Evolutionary conservation across 2,888 invertebrate genomes (phyloP).

Genomic region (Agonopterix alstromeriana): DNA sequence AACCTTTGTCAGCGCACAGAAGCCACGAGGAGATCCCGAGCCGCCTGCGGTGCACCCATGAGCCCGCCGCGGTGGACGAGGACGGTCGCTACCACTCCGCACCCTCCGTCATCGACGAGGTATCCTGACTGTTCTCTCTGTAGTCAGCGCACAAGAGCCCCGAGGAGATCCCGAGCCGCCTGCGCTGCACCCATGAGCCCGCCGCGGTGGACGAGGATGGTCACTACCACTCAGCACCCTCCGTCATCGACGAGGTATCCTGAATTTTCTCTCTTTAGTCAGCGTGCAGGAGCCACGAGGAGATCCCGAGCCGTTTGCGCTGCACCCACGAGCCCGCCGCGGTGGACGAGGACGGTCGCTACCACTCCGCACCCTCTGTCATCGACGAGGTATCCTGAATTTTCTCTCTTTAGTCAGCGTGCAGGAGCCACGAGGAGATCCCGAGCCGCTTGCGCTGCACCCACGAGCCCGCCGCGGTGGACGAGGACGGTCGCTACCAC

Average conservation of each 20-base stretch:
- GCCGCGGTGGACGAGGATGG: conserved; percentile 21
- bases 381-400: conserved; percentile 58
- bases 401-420: conserved; percentile 37
- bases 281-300: conserved; percentile 61
- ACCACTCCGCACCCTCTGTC: conserved; percentile 65
- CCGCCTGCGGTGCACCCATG: conserved; percentile 33
- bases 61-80: conserved; percentile 19
- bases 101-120: conserved; percentile 61
- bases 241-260: conserved; percentile 59
- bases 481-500: conserved; percentile 47
- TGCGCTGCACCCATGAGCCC: conserved; percentile 28
- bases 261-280: no score
- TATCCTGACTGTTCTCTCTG: no score
- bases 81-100: conserved; percentile 60
- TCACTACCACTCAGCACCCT: conserved; percentile 64
- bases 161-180: conserved; percentile 52
- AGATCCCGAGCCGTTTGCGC: conserved; percentile 46
- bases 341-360: conserved; percentile 33
- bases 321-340: conserved; percentile 18
- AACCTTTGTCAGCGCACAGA: conserved; percentile 46
- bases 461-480: conserved; percentile 14
- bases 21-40: conserved; percentile 59
- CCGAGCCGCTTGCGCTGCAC: conserved; percentile 39
- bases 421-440: conserved; percentile 63
- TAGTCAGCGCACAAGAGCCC: conserved; percentile 57